Evolutionary conservation across 92 coral and sea anemone genomes (phyloP), one percentile per base, ranked within the genome.

Genomic region (Zoanthus sansibaricus): DNA sequence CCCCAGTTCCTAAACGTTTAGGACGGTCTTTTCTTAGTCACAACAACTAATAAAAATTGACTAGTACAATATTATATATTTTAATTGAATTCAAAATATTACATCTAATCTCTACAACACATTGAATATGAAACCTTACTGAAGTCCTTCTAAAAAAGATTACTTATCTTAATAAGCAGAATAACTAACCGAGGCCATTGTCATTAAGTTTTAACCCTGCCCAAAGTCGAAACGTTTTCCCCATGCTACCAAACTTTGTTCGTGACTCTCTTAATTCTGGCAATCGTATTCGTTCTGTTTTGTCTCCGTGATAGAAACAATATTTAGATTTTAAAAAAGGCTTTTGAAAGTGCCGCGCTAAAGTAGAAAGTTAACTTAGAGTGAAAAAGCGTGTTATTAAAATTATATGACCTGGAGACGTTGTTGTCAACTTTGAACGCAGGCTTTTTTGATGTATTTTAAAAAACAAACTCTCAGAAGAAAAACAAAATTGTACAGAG

Each of bases 301-400:
- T 11, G 55, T 18, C 32, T 30, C n/a, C 77, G 18, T 48, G 56
- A 46, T 14, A 14, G 13, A 75, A 51, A 17, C 78, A 75, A 5
- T 75, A 75, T 75, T 51, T 46, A 10, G 48, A 37, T 47, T 74
- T 74, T 48, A 17, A 46, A 45, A 17, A 74, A 74, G 46, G 58
- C 47, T n/a, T 74, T 46, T 2, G 8, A 61, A 61, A 17, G 16
- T 8, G 21, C 18, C 25, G n/a, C 64, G 64, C 1, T 16, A 18
- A 61, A 6, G 17, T 1, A 46, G 37, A 48, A 73, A 73, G 9
- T 11, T 51, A n/a, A 14, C 78, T 75, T 75, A 75, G 78, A 56
- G 32, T 75, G 59, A 75, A 75, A 75, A 33, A 47, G 42, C 4
- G 42, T 37, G 42, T 37, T 75, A 75, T 25, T 25, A 25, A 25